Base-by-base conservation (phyloP, 2,888 invertebrate genomes). In the Calliphora vomitoria region DNA sequence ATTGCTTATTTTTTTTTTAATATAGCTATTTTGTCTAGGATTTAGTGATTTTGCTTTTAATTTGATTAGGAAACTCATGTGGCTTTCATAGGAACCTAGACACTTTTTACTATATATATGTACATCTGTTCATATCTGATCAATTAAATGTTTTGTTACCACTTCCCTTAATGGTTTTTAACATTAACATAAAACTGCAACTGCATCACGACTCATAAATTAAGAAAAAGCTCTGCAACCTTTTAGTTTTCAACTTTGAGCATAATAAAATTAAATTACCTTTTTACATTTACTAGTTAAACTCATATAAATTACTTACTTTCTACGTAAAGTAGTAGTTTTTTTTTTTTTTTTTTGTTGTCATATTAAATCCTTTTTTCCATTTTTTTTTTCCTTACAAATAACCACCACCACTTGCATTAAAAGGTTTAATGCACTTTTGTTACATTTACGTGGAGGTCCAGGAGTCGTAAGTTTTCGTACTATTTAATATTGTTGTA, bases 371-470 rank as follows among this genome's bases (percentile, higher is more conserved):
- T 78, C 66, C 53, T 41, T 75, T 44, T 75, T 60, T 31, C 60
- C 41, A 8, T 15, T 35, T 13, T 60, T 64, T 41, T 1, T 18
- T 38, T 10, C 25, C 25, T 47, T n/a, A 60, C 11, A 62, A 55
- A 60, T 11, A 62, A 55, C 44, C 68, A 53, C 53, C 38, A 62
- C 10, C 47, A 69, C 60, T 47, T 69, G 35, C 50, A 62, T 41
- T n/a, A 41, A 64, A 62, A 72, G 60, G 71, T 81, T 81, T 62
- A 81, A 53, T 81, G 80, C 50, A 81, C 62, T 62, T 81, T 71
- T 50, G 71, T 38, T 71, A 64, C 41, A 53, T 53, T 81, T 71
- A 25, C 18, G 53, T 25, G 25, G 35, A 3, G 50, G 66, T 66
- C n/a, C 25, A 31, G 15, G 3, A 38, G 10, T 41, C 10, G 41